Percentiles rank a stretch among this genome's conserved stretches.
phyloP scores from a whole-genome alignment of 2,113 vertebrate species.

The Catharus fuscescens region DNA sequence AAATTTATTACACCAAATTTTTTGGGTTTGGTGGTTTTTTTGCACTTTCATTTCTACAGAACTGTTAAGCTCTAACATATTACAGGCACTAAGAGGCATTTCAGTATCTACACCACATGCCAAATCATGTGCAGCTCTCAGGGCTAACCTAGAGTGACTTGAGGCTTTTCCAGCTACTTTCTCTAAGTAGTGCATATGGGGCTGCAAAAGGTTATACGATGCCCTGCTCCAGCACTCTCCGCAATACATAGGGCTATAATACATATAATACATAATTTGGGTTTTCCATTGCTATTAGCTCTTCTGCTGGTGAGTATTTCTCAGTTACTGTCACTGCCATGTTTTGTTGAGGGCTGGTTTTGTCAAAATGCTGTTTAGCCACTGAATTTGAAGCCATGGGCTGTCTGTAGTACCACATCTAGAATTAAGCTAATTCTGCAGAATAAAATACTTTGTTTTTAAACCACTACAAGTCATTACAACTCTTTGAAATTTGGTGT shows the following conservation, averaged over 20 bases:
- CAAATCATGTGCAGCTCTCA: background rate
- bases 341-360: background rate
- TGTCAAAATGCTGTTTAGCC: background rate
- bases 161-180: background rate
- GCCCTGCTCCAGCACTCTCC: background rate
- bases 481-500: background rate
- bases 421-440: background rate
- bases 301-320: background rate
- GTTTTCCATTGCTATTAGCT: background rate
- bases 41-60: background rate
- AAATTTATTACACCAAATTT: background rate
- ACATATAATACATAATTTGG: background rate
- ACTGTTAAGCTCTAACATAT: background rate
- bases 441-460: background rate
- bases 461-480: background rate
- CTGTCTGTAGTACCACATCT: background rate
- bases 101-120: rapidly evolving
- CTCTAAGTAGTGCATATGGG: background rate
- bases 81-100: background rate
- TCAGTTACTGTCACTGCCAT: background rate
- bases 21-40: background rate
- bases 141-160: background rate
- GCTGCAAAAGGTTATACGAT: background rate
- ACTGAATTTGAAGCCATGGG: background rate
- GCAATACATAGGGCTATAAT: background rate